Percentiles rank a stretch among this genome's conserved stretches.
Evolutionary conservation across 2,113 vertebrate genomes (phyloP).

Genomic region (Elanus axillaris): DNA sequence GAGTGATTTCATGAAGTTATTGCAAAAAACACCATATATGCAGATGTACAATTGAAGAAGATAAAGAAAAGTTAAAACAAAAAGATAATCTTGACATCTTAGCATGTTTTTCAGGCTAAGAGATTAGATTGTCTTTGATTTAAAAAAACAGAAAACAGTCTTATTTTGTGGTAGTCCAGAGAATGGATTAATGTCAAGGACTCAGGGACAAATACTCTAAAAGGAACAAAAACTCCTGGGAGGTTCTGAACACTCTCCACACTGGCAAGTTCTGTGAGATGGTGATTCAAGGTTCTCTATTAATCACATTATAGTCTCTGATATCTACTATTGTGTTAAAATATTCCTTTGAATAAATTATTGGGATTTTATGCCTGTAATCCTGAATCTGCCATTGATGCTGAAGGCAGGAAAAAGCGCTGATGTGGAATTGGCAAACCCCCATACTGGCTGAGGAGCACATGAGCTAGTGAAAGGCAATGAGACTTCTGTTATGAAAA

Average conservation of each 20-base stretch:
- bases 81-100: background rate
- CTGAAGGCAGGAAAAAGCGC: background rate
- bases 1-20: background rate
- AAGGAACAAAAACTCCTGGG: background rate
- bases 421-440: background rate
- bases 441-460: background rate
- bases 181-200: background rate
- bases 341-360: background rate
- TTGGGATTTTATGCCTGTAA: background rate
- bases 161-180: background rate
- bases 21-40: background rate
- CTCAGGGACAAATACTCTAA: background rate
- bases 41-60: background rate
- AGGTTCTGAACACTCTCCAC: background rate
- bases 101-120: background rate
- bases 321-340: background rate
- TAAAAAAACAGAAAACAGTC: background rate
- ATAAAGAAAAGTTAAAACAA: background rate
- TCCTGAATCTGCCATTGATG: background rate
- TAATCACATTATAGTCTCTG: background rate
- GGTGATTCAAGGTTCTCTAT: background rate
- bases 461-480: background rate
- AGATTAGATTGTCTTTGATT: background rate
- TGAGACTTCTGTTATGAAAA: background rate
- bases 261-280: background rate